These are phyloP conservation scores for Coluber constrictor DNA, from an alignment of 2,797 vertebrate genomes.

Conservation along the genomic window DNA sequence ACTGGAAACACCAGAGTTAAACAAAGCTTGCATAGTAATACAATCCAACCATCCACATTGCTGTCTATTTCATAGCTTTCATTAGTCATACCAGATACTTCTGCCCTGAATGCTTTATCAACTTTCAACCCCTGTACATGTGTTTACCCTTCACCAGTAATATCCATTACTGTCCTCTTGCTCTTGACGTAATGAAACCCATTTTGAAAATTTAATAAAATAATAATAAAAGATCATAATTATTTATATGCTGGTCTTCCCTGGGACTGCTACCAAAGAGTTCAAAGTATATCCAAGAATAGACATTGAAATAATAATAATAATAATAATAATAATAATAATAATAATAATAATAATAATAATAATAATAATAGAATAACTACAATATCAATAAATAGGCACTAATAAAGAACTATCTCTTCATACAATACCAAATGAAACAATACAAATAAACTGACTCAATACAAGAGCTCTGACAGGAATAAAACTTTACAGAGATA, in stretches of 20 bases:
- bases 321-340: no score
- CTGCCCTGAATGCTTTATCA: neutral
- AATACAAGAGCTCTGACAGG: neutral
- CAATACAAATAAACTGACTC: neutral
- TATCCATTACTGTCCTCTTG: neutral
- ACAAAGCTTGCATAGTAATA: neutral
- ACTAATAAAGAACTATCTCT: neutral
- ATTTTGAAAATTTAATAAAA: neutral
- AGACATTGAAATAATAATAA: neutral
- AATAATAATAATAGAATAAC: no score
- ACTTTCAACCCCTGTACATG: neutral
- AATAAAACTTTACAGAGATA: neutral
- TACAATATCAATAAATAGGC: neutral
- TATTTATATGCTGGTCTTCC: neutral
- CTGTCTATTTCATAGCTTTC: neutral
- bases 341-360: no score
- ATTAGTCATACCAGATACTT: neutral
- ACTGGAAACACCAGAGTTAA: neutral
- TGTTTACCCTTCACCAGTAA: neutral
- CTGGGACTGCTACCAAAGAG: neutral
- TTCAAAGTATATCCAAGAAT: neutral
- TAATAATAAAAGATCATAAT: neutral
- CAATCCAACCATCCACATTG: neutral
- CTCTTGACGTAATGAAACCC: neutral
- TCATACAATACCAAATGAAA: neutral